phyloP scores from a whole-genome alignment of 2,797 vertebrate genomes.

The Sciurus carolinensis region DNA sequence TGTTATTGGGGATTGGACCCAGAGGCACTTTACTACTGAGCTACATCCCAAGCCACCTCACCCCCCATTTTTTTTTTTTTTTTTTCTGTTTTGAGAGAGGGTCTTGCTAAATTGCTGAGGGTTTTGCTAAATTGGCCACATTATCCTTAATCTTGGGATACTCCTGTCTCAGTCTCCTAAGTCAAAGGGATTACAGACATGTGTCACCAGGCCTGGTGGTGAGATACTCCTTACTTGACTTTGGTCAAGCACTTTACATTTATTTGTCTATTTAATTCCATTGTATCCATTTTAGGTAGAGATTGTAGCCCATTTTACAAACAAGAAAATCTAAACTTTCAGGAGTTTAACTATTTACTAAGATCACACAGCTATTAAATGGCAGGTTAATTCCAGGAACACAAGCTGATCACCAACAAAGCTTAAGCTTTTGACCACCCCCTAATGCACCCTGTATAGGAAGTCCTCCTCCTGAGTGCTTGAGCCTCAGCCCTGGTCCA shows the following conservation, averaged over 20 bases:
- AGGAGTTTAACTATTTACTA: not conserved
- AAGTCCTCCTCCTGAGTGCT: not conserved
- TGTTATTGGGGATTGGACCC: too few relatives aligned
- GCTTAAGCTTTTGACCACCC: not conserved
- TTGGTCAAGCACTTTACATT: not conserved
- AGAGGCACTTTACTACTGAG: too few relatives aligned
- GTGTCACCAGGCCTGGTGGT: too few relatives aligned
- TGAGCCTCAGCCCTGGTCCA: not conserved
- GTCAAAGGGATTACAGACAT: too few relatives aligned
- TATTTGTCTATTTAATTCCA: conserved; percentile 41
- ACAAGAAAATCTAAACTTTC: conserved; percentile 43
- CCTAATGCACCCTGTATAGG: not conserved
- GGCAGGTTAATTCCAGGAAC: not conserved
- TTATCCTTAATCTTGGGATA: too few relatives aligned
- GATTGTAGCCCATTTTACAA: conserved; percentile 31
- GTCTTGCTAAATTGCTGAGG: too few relatives aligned
- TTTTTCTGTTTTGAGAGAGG: too few relatives aligned
- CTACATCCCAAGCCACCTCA: too few relatives aligned
- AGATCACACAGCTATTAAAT: not conserved
- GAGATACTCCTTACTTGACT: not conserved
- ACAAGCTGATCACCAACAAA: not conserved
- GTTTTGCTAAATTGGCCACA: too few relatives aligned
- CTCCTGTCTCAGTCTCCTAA: too few relatives aligned
- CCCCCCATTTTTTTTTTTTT: too few relatives aligned
- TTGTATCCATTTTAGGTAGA: not conserved